Conservation (phyloP, 2,797 vertebrate genomes). For the Neosalanx taihuensis region DNA sequence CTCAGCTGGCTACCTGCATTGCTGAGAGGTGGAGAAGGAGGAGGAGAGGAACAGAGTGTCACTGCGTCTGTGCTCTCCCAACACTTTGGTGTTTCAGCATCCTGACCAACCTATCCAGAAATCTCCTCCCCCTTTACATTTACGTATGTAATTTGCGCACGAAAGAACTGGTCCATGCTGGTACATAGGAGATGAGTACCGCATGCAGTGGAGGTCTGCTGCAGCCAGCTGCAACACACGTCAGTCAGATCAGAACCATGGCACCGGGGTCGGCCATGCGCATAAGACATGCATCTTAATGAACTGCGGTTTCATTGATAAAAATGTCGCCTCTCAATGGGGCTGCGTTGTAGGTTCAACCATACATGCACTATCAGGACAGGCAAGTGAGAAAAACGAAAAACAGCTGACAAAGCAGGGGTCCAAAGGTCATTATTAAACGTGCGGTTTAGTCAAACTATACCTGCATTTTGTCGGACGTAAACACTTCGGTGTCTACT, state of each 20-base stretch:
- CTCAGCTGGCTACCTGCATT: constrained; percentile 53
- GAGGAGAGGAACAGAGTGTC: constrained; percentile 1
- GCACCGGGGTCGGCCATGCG: constrained; percentile 36
- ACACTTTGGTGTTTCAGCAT: neutral
- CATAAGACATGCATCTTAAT: constrained; percentile 52
- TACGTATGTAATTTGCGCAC: constrained; percentile 17
- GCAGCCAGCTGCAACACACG: constrained; percentile 25
- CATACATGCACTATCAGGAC: constrained; percentile 41
- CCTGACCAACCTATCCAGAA: neutral
- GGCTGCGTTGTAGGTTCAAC: constrained; percentile 65
- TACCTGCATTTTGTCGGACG: constrained; percentile 83
- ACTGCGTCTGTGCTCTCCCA: constrained; percentile 53
- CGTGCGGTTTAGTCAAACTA: constrained; percentile 25
- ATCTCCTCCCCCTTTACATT: neutral
- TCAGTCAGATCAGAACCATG: constrained; percentile 15
- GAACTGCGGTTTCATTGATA: constrained; percentile 75
- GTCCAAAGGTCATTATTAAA: constrained; percentile 19
- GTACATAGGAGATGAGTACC: constrained; percentile 10
- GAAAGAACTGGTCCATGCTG: constrained; percentile 10
- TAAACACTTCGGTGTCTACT: constrained; percentile 79
- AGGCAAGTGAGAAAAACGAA: constrained; percentile 35
- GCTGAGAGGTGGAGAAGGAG: constrained; percentile 30
- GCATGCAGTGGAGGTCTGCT: neutral
- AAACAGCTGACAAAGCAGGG: constrained; percentile 24
- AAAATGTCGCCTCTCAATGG: constrained; percentile 54